Evolutionary conservation across 1,140 invertebrate species (phyloP).

Genomic region (Euschistus heros): DNA sequence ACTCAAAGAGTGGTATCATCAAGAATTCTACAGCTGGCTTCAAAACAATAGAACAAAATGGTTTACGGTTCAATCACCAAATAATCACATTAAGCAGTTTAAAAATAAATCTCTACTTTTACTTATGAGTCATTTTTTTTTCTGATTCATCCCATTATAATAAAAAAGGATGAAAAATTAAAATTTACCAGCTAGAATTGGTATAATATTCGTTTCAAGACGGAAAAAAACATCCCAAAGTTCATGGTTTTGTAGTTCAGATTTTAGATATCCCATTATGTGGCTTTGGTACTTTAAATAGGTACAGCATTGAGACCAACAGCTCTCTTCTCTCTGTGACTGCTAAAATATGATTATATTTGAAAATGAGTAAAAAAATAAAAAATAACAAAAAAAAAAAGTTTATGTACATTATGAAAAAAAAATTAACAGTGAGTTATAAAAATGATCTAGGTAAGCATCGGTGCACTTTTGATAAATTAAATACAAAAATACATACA

Average conservation of each 20-base stretch:
- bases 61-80: background rate
- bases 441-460: too few species aligned
- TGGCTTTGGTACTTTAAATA: conserved; percentile 6
- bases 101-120: background rate
- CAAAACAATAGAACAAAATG: background rate
- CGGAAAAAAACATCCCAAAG: conserved; percentile 40
- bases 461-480: too few species aligned
- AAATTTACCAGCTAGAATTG: conserved; percentile 40
- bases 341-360: too few species aligned
- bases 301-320: background rate
- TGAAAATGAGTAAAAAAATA: too few species aligned
- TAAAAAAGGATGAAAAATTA: conserved; percentile 15
- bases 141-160: background rate
- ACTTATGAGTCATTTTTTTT: background rate
- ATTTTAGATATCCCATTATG: conserved; percentile 15
- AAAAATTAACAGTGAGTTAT: too few species aligned
- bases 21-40: background rate
- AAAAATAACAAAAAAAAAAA: too few species aligned
- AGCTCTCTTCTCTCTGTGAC: background rate
- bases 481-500: too few species aligned
- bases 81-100: background rate
- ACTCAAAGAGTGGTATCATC: background rate
- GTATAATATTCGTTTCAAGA: conserved; percentile 42
- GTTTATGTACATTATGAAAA: too few species aligned
- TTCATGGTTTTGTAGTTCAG: conserved; percentile 1